Evolutionary conservation across 2,888 invertebrate species (phyloP).

Genomic region (Melinopterus prodromus): DNA sequence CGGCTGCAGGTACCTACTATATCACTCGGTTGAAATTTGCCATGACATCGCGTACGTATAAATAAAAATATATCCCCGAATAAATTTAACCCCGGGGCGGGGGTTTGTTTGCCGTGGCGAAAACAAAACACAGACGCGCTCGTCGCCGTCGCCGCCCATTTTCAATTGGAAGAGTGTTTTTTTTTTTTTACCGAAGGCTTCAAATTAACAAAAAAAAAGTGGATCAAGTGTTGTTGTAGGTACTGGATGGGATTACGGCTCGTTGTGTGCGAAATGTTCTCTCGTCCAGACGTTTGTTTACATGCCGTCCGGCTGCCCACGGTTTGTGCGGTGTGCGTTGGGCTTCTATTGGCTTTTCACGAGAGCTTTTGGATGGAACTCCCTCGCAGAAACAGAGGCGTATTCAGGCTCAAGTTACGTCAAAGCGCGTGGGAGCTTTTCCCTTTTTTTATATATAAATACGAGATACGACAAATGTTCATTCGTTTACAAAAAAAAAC

Average conservation of each 20-base stretch:
- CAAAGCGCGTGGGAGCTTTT: too few relatives aligned
- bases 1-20: neutral
- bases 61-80: neutral
- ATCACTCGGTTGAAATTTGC: neutral
- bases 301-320: neutral
- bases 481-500: too few relatives aligned
- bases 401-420: neutral
- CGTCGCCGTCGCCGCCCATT: neutral
- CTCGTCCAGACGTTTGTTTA: neutral
- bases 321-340: conserved; percentile 50
- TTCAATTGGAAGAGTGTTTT: conserved; percentile 10
- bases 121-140: neutral
- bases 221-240: neutral
- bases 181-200: conserved; percentile 15
- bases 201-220: neutral
- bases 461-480: too few relatives aligned
- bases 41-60: neutral
- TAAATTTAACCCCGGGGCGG: conserved; percentile 9
- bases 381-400: neutral
- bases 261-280: neutral
- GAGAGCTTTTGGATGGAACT: conserved; percentile 47
- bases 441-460: too few relatives aligned
- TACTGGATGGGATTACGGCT: neutral
- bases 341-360: conserved; percentile 57
- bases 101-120: conserved; percentile 6